Conservation (phyloP, 2,113 vertebrate genomes). For the Suricata suricatta region DNA sequence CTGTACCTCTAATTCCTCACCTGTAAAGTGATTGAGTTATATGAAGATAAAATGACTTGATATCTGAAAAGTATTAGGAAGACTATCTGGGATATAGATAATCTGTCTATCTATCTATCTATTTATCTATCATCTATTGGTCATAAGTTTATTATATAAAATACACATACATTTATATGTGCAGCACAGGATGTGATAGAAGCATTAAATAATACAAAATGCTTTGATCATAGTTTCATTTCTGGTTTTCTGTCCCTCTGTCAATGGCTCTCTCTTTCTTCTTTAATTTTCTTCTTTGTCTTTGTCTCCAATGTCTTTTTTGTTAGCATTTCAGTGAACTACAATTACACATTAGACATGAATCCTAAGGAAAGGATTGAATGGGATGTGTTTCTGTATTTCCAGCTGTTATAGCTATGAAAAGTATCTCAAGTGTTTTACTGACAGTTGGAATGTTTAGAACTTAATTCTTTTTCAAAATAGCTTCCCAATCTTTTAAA, state of each 20-base stretch:
- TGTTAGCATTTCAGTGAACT: background rate
- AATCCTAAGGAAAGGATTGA: background rate
- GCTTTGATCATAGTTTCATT: background rate
- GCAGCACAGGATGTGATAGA: background rate
- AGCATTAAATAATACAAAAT: background rate
- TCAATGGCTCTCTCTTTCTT: background rate
- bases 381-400: background rate
- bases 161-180: background rate
- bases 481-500: background rate
- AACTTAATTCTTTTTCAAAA: slow-evolving; percentile 33
- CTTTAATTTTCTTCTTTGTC: background rate
- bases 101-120: background rate
- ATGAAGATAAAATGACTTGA: background rate
- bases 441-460: slow-evolving; percentile 38
- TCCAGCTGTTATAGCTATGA: background rate
- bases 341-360: background rate
- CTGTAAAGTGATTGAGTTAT: background rate
- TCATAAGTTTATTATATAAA: background rate
- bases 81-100: background rate
- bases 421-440: background rate
- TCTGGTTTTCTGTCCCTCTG: background rate
- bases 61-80: background rate
- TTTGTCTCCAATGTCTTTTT: background rate
- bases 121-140: background rate
- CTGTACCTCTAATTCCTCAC: background rate